These are phyloP conservation scores for Osmoderma eremita DNA, from an alignment of 2,888 invertebrate species.

Conservation along the genomic window DNA sequence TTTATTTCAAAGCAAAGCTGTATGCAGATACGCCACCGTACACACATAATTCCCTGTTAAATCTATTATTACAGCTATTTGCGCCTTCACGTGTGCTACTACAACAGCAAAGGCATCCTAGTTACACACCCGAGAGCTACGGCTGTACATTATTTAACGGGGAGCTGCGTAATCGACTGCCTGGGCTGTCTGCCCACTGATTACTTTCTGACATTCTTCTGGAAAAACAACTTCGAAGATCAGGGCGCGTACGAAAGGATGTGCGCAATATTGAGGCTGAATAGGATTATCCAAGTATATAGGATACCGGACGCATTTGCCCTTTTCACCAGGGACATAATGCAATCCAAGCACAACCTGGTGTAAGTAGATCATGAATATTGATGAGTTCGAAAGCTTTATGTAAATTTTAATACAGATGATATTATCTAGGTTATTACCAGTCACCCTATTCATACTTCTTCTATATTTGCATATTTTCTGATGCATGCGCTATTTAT, in stretches of 20 bases:
- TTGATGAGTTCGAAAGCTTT: slow-evolving; percentile 5
- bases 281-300: slow-evolving; percentile 49
- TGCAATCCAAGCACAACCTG: slow-evolving; percentile 43
- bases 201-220: slow-evolving; percentile 40
- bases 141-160: slow-evolving; percentile 47
- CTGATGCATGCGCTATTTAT: too few relatives aligned
- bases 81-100: slow-evolving; percentile 50
- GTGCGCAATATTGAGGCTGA: slow-evolving; percentile 39
- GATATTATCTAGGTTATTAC: too few relatives aligned
- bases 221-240: slow-evolving; percentile 36
- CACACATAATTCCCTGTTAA: too few relatives aligned
- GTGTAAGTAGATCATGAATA: slow-evolving; percentile 43
- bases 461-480: too few relatives aligned
- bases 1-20: too few relatives aligned
- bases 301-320: slow-evolving; percentile 49
- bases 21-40: too few relatives aligned
- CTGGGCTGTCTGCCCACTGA: slow-evolving; percentile 44
- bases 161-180: slow-evolving; percentile 47
- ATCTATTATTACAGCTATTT: slow-evolving; percentile 45
- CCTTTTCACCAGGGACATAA: slow-evolving; percentile 45
- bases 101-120: slow-evolving; percentile 49
- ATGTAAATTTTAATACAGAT: too few relatives aligned
- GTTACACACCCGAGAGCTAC: slow-evolving; percentile 49
- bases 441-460: too few relatives aligned
- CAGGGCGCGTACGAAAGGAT: slow-evolving; percentile 22